Conservation (phyloP, 1,140 invertebrate species). For the Gonioctena quinquepunctata region DNA sequence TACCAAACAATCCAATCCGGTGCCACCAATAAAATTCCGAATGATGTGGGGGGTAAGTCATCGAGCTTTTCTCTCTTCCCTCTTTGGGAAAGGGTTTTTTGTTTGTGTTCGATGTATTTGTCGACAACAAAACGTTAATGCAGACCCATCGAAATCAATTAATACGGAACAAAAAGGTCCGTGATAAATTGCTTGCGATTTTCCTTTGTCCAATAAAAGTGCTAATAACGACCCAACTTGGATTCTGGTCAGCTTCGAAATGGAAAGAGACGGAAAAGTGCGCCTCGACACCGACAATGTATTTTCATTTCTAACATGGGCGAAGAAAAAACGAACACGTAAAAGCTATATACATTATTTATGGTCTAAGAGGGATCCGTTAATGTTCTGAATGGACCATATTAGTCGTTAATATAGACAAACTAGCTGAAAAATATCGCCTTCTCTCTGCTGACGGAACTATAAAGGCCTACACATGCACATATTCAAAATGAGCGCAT, state of each 20-base stretch:
- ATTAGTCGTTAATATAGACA: neutral
- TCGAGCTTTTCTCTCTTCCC: neutral
- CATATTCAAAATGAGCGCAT: no score
- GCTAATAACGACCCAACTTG: slow-evolving; percentile 11
- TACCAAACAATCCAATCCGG: neutral
- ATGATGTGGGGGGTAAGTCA: neutral
- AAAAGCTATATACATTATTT: slow-evolving; percentile 8
- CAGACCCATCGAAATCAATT: slow-evolving; percentile 22
- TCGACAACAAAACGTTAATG: slow-evolving; percentile 18
- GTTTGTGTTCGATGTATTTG: slow-evolving; percentile 13
- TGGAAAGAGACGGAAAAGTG: slow-evolving; percentile 7
- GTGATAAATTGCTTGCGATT: slow-evolving; percentile 7
- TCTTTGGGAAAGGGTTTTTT: neutral
- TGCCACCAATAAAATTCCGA: neutral
- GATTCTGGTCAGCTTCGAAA: neutral
- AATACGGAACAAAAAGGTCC: slow-evolving; percentile 16
- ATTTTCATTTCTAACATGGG: neutral
- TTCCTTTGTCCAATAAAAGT: slow-evolving; percentile 25
- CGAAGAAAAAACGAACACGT: neutral
- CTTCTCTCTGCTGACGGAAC: neutral
- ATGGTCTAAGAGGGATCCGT: neutral
- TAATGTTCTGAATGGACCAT: neutral
- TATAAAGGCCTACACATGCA: no score
- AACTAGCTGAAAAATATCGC: neutral
- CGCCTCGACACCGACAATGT: neutral